Percentiles rank a stretch among this genome's conserved stretches.
Evolutionary conservation across 2,797 vertebrate genomes (phyloP).

Genomic region (Limosa lapponica): DNA sequence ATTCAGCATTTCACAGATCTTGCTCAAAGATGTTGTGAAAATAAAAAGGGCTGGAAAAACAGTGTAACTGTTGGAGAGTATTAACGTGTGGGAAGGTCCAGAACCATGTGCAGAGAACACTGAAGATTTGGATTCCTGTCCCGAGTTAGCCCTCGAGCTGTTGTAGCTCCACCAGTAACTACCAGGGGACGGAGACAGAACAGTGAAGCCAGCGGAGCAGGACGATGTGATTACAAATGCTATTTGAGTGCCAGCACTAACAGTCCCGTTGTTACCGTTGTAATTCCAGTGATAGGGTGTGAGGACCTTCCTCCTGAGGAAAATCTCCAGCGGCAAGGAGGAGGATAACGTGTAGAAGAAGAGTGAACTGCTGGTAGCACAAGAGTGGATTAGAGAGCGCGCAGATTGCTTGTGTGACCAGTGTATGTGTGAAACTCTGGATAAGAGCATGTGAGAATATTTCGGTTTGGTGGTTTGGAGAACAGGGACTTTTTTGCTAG

Average conservation of each 20-base stretch:
- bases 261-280: not conserved
- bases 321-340: not conserved
- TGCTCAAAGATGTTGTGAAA: constrained; percentile 36
- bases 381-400: not conserved
- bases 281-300: fast-evolving
- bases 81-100: not conserved
- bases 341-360: not conserved
- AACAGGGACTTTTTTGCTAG: not conserved
- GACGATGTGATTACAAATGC: not conserved
- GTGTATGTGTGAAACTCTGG: not conserved
- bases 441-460: not conserved
- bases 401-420: not conserved
- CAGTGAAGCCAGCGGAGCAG: not conserved
- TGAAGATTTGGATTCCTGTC: not conserved
- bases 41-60: constrained; percentile 41
- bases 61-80: constrained; percentile 15
- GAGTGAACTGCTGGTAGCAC: not conserved
- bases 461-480: not conserved
- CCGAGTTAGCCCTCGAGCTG: not conserved
- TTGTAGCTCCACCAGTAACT: not conserved
- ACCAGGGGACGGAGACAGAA: not conserved
- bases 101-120: not conserved
- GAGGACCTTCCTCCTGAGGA: not conserved
- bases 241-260: not conserved
- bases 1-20: constrained; percentile 29